Percentiles rank a stretch among this genome's conserved stretches.
Evolutionary conservation across 2,113 vertebrate genomes (phyloP).

Genomic region (Polypterus bichir): DNA sequence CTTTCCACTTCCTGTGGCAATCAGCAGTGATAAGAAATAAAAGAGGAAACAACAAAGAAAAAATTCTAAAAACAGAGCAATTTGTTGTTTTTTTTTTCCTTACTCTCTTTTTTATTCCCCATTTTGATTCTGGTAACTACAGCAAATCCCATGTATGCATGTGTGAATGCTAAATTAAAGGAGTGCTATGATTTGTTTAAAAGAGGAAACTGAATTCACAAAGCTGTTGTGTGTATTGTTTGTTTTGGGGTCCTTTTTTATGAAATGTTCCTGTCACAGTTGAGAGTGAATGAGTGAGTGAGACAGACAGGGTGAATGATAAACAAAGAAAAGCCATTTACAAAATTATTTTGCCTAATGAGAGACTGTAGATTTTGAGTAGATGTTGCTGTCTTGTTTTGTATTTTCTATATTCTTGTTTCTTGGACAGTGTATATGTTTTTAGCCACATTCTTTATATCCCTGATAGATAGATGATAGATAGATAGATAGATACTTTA

Average conservation of each 20-base stretch:
- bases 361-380: conserved; percentile 66
- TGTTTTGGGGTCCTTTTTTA: conserved; percentile 19
- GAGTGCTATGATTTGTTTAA: conserved; percentile 54
- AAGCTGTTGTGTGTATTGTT: too few species aligned
- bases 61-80: conserved; percentile 42
- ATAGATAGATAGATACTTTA: too few species aligned
- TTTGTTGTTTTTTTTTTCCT: conserved; percentile 20
- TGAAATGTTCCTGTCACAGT: conserved; percentile 46
- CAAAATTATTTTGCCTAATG: conserved; percentile 71
- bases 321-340: conserved; percentile 68
- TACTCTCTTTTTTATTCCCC: too few species aligned
- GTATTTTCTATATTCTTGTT: conserved; percentile 30
- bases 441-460: neutral
- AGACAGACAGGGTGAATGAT: conserved; percentile 31
- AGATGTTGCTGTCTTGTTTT: conserved; percentile 40
- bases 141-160: conserved; percentile 56
- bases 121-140: conserved; percentile 15
- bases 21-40: conserved; percentile 23
- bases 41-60: conserved; percentile 45
- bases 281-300: conserved; percentile 36
- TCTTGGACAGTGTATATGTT: conserved; percentile 38
- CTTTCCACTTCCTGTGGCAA: conserved; percentile 25
- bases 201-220: conserved; percentile 31
- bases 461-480: too few species aligned
- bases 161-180: conserved; percentile 73